phyloP scores from a whole-genome alignment of 2,888 invertebrate species.

The Nymphalis polychloros region DNA sequence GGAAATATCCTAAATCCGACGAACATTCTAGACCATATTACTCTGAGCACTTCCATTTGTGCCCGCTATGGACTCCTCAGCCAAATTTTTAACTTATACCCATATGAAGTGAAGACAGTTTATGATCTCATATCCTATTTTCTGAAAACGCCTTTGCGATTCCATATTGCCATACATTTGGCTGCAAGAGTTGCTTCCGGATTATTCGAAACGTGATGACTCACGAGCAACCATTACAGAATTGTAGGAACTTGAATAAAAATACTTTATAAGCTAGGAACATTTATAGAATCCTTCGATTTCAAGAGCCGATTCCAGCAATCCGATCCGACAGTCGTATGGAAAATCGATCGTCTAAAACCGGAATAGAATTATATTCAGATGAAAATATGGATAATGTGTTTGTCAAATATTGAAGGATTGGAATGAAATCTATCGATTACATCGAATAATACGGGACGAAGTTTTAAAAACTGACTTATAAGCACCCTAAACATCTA shows the following conservation, averaged over 20 bases:
- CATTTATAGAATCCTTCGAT: constrained; percentile 12
- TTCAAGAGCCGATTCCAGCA: background rate
- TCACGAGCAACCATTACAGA: constrained; percentile 42
- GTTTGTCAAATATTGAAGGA: background rate
- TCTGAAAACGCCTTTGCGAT: constrained; percentile 58
- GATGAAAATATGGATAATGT: background rate
- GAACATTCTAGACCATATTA: constrained; percentile 67
- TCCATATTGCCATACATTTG: constrained; percentile 63
- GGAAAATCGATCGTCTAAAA: constrained; percentile 2
- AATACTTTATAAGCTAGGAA: constrained; percentile 28
- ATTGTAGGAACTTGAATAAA: constrained; percentile 28
- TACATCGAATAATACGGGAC: constrained; percentile 8
- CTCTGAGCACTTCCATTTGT: constrained; percentile 62
- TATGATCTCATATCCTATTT: constrained; percentile 66
- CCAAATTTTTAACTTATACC: constrained; percentile 77
- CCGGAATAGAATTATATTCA: constrained; percentile 4
- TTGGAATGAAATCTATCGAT: background rate
- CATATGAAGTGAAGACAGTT: constrained; percentile 69
- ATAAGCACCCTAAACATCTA: constrained; percentile 53
- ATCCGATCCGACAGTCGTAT: constrained; percentile 7
- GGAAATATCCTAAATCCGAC: constrained; percentile 66
- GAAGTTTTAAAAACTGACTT: constrained; percentile 38
- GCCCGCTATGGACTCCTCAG: constrained; percentile 58
- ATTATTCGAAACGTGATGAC: constrained; percentile 51
- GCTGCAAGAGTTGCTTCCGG: constrained; percentile 52